Evolutionary conservation across 2,113 vertebrate genomes (phyloP).

Genomic region (Onychorhynchus coronatus): DNA sequence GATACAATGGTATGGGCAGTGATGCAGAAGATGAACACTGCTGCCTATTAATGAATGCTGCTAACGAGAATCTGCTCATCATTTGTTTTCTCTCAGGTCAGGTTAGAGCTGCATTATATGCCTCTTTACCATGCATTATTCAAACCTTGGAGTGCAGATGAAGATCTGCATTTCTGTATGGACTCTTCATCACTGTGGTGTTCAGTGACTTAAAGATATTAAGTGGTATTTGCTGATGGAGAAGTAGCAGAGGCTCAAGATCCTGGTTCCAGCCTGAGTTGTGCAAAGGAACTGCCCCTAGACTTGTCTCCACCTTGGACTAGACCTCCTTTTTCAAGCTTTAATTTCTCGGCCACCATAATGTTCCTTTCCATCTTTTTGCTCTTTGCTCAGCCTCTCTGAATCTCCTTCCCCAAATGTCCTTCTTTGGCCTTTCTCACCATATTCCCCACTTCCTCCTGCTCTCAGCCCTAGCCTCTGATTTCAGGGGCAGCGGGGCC

Average conservation of each 20-base stretch:
- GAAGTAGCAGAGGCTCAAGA: not conserved
- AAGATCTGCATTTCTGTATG: not conserved
- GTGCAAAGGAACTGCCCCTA: not conserved
- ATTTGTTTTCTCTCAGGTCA: not conserved
- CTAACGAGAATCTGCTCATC: accelerated
- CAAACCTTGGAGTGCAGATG: not conserved
- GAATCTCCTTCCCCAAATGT: not conserved
- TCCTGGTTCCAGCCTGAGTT: not conserved
- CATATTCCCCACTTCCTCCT: not conserved
- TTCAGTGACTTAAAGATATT: not conserved
- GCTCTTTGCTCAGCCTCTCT: not conserved
- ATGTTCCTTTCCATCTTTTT: not conserved
- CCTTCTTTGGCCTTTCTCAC: not conserved
- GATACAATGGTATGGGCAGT: not conserved
- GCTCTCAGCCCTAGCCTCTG: not conserved
- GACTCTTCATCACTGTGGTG: not conserved
- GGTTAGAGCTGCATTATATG: not conserved
- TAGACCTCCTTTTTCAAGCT: not conserved
- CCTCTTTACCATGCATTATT: not conserved
- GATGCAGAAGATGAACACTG: not conserved
- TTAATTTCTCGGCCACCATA: not conserved
- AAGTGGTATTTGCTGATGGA: not conserved
- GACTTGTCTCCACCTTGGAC: not conserved
- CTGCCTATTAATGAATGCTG: not conserved
- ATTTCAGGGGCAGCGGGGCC: not conserved